phyloP scores from a whole-genome alignment of 2,113 vertebrate genomes.

The Halcyon malimbica region DNA sequence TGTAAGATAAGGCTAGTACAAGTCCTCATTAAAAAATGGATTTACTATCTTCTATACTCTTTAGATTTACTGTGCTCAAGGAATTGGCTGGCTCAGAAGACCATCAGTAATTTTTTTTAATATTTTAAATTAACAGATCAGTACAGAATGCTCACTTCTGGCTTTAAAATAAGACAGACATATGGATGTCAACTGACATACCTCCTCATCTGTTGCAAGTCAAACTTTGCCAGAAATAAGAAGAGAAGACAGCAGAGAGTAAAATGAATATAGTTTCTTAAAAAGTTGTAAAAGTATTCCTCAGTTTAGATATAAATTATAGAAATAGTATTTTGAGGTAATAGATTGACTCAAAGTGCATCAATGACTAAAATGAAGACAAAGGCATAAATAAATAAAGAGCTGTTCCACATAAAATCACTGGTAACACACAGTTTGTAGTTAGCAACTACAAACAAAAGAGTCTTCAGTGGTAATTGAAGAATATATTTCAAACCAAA shows the following conservation, averaged over 20 bases:
- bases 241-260: background rate
- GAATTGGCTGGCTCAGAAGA: background rate
- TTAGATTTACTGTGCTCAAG: background rate
- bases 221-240: background rate
- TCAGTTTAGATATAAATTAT: background rate
- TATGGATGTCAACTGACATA: background rate
- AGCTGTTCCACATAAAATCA: background rate
- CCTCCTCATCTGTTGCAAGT: background rate
- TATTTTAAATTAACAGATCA: background rate
- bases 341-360: background rate
- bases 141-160: conserved; percentile 20
- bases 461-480: background rate
- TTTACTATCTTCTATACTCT: background rate
- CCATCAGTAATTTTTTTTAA: background rate
- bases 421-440: background rate
- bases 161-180: conserved; percentile 18
- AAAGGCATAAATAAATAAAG: background rate
- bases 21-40: background rate
- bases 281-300: background rate
- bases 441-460: background rate
- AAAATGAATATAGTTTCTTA: background rate
- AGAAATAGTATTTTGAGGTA: background rate
- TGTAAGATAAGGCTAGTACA: background rate
- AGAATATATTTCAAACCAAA: background rate
- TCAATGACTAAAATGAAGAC: background rate